These are phyloP conservation scores for Noctua pronuba DNA, from an alignment of 2,888 invertebrate species.

Conservation along the genomic window DNA sequence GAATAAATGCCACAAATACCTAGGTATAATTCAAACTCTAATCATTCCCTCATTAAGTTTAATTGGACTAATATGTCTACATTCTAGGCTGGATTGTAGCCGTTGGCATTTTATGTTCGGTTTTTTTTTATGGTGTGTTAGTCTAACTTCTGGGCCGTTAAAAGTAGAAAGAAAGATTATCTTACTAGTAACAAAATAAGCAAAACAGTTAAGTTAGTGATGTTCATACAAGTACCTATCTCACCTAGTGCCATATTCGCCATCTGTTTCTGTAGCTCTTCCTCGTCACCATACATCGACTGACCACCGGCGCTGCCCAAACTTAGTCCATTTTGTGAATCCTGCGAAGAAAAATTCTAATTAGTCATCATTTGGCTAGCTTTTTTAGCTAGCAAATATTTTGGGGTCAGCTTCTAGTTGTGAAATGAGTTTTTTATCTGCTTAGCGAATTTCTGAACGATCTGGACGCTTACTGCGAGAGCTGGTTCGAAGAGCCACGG, in stretches of 20 bases:
- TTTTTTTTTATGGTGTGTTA: background rate
- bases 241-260: slow-evolving; percentile 91
- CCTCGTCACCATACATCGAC: slow-evolving; percentile 93
- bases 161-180: background rate
- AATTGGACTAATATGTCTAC: background rate
- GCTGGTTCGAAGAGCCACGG: no score
- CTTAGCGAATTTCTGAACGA: no score
- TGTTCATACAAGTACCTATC: slow-evolving; percentile 44
- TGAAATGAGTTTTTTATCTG: no score
- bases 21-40: background rate
- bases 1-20: background rate
- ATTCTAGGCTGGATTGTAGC: background rate
- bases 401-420: background rate
- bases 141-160: background rate
- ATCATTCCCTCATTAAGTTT: background rate
- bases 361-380: background rate
- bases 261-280: slow-evolving; percentile 93
- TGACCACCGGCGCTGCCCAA: slow-evolving; percentile 90
- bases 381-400: background rate
- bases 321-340: slow-evolving; percentile 88
- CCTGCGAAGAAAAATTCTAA: slow-evolving; percentile 71
- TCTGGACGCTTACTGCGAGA: no score
- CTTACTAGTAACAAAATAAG: slow-evolving; percentile 18
- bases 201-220: slow-evolving; percentile 23
- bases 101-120: background rate